Percentiles rank a stretch among this genome's conserved stretches.
phyloP scores from a whole-genome alignment of 2,888 invertebrate genomes.

The Drosophila prolongata region DNA sequence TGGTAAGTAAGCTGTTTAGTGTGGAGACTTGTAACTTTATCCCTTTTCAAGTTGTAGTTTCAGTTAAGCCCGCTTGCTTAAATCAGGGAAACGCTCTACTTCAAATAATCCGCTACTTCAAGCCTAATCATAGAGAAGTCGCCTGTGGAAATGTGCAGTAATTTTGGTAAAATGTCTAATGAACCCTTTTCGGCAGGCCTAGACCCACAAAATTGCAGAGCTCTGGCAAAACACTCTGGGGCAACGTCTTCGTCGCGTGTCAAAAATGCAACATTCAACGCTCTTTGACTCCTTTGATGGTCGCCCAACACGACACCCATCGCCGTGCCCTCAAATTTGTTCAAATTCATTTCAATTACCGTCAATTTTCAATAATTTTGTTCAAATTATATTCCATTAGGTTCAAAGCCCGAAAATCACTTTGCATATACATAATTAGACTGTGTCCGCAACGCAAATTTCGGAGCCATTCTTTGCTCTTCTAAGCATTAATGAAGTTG shows the following conservation, averaged over 20 bases:
- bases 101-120: slow-evolving; percentile 52
- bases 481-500: neutral
- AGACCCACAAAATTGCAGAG: slow-evolving; percentile 53
- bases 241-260: slow-evolving; percentile 61
- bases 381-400: slow-evolving; percentile 75
- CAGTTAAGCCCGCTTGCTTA: neutral
- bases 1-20: slow-evolving; percentile 26
- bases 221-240: slow-evolving; percentile 8
- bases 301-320: slow-evolving; percentile 63
- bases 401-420: slow-evolving; percentile 30
- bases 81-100: slow-evolving; percentile 3
- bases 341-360: slow-evolving; percentile 80
- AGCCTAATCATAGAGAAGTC: slow-evolving; percentile 58
- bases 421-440: slow-evolving; percentile 53
- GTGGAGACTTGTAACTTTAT: slow-evolving; percentile 29
- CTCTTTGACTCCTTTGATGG: slow-evolving; percentile 71
- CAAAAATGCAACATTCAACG: slow-evolving; percentile 48
- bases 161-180: slow-evolving; percentile 75
- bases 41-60: slow-evolving; percentile 7
- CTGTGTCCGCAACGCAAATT: slow-evolving; percentile 22
- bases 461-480: neutral
- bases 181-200: slow-evolving; percentile 21
- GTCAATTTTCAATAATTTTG: slow-evolving; percentile 79
- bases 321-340: slow-evolving; percentile 74
- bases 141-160: slow-evolving; percentile 43